Evolutionary conservation across 2,113 vertebrate genomes (phyloP).

Genomic region (Bubalus kerabau): DNA sequence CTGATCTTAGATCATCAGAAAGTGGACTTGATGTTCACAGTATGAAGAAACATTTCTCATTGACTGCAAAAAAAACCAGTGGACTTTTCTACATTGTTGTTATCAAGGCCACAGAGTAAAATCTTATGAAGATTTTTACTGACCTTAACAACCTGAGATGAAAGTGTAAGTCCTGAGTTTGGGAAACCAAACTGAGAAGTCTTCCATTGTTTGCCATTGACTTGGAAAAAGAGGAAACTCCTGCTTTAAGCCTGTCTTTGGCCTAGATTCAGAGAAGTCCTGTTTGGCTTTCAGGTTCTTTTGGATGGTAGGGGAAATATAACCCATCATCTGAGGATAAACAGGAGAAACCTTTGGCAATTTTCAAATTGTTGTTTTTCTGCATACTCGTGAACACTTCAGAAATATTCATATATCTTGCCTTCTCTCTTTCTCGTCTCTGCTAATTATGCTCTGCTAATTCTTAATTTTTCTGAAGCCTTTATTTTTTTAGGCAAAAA

Average conservation of each 20-base stretch:
- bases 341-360: background rate
- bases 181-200: background rate
- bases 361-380: background rate
- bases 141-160: background rate
- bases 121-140: background rate
- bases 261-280: background rate
- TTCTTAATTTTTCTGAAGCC: background rate
- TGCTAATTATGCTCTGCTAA: background rate
- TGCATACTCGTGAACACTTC: background rate
- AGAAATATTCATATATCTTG: background rate
- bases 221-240: background rate
- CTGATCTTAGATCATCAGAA: background rate
- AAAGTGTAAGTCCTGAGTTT: background rate
- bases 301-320: background rate
- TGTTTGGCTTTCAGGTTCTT: background rate
- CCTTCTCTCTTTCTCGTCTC: background rate
- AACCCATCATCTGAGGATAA: background rate
- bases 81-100: background rate
- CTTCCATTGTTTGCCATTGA: background rate
- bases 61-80: background rate
- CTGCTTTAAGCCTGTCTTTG: background rate
- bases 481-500: background rate
- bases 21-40: background rate
- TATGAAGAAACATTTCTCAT: background rate
- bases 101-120: background rate